Evolutionary conservation across 2,797 vertebrate genomes (phyloP), one percentile per base, ranked within the genome.

Genomic region (Champsocephalus esox): DNA sequence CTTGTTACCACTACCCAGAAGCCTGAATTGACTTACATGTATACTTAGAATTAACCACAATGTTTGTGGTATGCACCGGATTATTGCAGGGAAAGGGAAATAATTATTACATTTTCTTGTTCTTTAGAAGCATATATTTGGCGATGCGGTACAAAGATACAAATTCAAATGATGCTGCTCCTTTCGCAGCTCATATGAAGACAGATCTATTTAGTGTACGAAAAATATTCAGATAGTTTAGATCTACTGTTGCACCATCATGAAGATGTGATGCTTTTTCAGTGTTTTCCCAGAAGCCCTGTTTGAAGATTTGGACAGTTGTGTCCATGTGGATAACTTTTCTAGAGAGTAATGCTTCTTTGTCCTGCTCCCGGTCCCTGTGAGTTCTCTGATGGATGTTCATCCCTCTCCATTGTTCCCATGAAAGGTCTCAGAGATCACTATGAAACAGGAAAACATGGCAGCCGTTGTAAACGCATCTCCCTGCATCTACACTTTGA

Each of bases 321-420:
- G 41, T 21, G 49, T 70, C 43, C 34, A 43, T 14, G 44, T 54
- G 41, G 43, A 49, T 46, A 62, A 74, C 68, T 5, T 66, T 67
- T 44, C 12, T 14, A 21, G n/a, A 59, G 49, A 75, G 38, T 75
- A 45, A 52, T 57, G 43, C 41, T 21, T 77, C 68, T 86, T 76
- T 73, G 65, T 69, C 28, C 24, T 21, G 34, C 62, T 61, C 19
- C 61, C 9, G 21, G 44, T 45, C 59, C 69, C 17, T 9, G 45
- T 56, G 52, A 63, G 38, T 24, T 69, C 2, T 24, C 44, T 76
- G 83, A 65, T 57, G 13, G 70, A 79, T 79, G 65, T 52, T 67
- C 6, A 62, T 73, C 19, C 44, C 19, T 61, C 58, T 66, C 4
- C 34, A 16, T 46, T 44, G 50, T 54, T 55, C 12, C 13, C 17